Conservation (phyloP, 2,113 vertebrate genomes). For the Sigmodon hispidus region DNA sequence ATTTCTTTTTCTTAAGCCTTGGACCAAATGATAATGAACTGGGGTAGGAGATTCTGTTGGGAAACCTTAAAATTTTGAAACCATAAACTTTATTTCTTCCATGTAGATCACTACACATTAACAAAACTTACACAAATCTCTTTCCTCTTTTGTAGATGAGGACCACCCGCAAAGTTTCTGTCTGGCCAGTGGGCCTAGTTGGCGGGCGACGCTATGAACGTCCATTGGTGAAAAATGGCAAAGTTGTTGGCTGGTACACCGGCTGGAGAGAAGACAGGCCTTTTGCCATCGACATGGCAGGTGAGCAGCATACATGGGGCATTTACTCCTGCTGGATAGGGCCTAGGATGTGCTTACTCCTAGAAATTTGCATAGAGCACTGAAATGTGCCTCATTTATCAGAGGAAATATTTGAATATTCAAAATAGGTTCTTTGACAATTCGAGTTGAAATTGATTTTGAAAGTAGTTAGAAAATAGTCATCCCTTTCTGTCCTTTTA, state of each 20-base stretch:
- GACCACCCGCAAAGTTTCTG: slow-evolving; percentile 93
- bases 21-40: fast-evolving
- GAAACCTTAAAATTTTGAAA: not conserved
- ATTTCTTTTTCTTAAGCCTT: not conserved
- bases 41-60: not conserved
- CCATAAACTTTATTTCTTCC: not conserved
- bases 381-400: fast-evolving
- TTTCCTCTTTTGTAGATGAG: slow-evolving; percentile 92
- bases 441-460: not conserved
- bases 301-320: slow-evolving; percentile 82
- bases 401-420: not conserved
- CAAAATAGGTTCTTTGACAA: not conserved
- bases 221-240: slow-evolving; percentile 94
- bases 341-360: fast-evolving
- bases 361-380: not conserved
- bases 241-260: slow-evolving; percentile 98
- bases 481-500: not conserved
- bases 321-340: not conserved
- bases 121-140: not conserved
- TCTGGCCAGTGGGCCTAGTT: slow-evolving; percentile 98
- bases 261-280: slow-evolving; percentile 98
- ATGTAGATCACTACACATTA: fast-evolving
- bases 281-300: slow-evolving; percentile 99
- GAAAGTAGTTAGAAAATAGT: not conserved
- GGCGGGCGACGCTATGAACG: slow-evolving; percentile 96